Evolutionary conservation across 2,888 invertebrate genomes (phyloP).

Genomic region (Drosophila monieri): DNA sequence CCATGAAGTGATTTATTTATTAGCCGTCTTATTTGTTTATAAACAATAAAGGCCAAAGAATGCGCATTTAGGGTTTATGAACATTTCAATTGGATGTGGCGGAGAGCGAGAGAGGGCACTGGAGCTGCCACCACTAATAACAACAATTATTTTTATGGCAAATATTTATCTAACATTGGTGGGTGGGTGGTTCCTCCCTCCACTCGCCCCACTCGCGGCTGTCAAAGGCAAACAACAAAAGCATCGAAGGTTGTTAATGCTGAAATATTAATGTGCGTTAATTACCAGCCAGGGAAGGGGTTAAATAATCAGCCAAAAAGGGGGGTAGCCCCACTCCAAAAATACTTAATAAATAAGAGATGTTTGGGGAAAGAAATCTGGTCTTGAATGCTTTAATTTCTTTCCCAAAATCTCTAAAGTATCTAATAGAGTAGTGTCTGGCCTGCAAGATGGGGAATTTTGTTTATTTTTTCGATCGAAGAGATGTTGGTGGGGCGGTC

Average conservation of each 20-base stretch:
- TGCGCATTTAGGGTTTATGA: slow-evolving; percentile 76
- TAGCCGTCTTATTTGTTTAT: slow-evolving; percentile 77
- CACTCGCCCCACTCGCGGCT: slow-evolving; percentile 12
- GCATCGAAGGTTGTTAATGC: slow-evolving; percentile 72
- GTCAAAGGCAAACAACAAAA: slow-evolving; percentile 71
- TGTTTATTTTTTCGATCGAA: slow-evolving; percentile 65
- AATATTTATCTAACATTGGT: slow-evolving; percentile 70
- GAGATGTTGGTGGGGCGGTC: slow-evolving; percentile 45
- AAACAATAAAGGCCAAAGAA: slow-evolving; percentile 73
- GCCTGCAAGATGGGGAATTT: slow-evolving; percentile 42
- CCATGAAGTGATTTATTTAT: slow-evolving; percentile 75
- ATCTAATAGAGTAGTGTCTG: too few relatives aligned
- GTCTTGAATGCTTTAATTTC: too few relatives aligned
- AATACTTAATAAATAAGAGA: too few relatives aligned
- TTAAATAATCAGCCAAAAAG: background rate
- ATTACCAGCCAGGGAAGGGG: slow-evolving; percentile 47
- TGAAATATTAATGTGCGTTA: slow-evolving; percentile 76
- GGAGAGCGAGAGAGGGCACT: slow-evolving; percentile 37
- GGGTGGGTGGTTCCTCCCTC: background rate
- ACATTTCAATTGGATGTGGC: slow-evolving; percentile 52
- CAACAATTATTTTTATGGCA: slow-evolving; percentile 71
- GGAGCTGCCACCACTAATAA: slow-evolving; percentile 41
- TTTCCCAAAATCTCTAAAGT: too few relatives aligned
- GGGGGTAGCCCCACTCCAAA: background rate
- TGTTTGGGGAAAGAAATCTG: too few relatives aligned